These are phyloP conservation scores for Hylaeus volcanicus DNA, from an alignment of 1,140 invertebrate genomes.

Conservation along the genomic window DNA sequence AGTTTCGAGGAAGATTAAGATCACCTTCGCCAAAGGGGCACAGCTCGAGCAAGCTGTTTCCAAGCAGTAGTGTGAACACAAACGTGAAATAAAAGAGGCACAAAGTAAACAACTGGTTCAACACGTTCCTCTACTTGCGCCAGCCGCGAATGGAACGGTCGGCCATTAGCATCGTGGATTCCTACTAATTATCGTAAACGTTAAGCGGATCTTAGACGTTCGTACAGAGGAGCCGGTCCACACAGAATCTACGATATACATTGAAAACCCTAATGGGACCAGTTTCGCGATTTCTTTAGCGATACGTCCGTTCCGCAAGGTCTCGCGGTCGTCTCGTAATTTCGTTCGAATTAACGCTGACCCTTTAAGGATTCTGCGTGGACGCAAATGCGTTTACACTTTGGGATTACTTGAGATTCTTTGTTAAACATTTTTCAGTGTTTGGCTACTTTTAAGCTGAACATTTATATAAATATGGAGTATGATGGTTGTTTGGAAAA, in stretches of 20 bases:
- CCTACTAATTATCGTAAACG: constrained; percentile 53
- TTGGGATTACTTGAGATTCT: no score
- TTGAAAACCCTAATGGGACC: constrained; percentile 40
- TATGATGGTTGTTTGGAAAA: no score
- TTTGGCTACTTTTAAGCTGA: no score
- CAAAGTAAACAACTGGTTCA: constrained; percentile 18
- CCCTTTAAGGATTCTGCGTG: constrained; percentile 21
- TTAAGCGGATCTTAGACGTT: constrained; percentile 34
- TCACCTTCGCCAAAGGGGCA: constrained; percentile 15
- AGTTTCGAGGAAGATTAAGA: constrained; percentile 26
- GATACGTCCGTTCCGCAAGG: constrained; percentile 13
- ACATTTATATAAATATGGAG: no score
- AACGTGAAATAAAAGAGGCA: constrained; percentile 26
- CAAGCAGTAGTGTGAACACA: constrained; percentile 20
- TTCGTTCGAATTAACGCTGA: constrained; percentile 12
- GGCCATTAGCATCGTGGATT: constrained; percentile 46
- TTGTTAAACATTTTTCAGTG: no score
- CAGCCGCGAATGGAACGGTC: not conserved
- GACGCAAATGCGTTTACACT: not conserved
- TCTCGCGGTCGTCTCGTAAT: constrained; percentile 14
- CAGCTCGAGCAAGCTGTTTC: not conserved
- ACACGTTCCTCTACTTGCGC: not conserved
- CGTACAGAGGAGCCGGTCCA: not conserved
- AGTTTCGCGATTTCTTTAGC: constrained; percentile 36
- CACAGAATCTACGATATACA: constrained; percentile 21